Conservation (phyloP, 2,113 vertebrate species). For the Lasiurus cinereus region DNA sequence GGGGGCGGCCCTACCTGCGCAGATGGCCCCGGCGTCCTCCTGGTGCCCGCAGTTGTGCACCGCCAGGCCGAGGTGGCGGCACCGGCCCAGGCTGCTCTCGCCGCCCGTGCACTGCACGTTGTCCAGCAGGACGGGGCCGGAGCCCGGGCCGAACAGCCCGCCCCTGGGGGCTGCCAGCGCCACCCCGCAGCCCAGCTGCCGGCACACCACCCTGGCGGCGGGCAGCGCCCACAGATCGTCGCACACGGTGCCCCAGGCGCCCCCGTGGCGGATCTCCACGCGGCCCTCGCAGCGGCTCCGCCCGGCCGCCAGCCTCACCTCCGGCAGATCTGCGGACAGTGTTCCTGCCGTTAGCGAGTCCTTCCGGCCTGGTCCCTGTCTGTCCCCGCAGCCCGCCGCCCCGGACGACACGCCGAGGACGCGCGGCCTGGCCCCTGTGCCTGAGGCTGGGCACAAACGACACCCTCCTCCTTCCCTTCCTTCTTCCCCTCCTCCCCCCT, state of each 20-base stretch:
- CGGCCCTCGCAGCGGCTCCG: neutral
- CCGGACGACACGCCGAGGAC: no score
- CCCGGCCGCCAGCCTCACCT: neutral
- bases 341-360: no score
- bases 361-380: no score
- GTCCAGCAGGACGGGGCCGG: constrained; percentile 58
- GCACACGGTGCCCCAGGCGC: neutral
- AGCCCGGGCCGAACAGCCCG: constrained; percentile 22
- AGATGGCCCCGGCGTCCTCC: constrained; percentile 33
- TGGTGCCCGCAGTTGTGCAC: constrained; percentile 60
- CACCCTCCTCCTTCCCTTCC: no score
- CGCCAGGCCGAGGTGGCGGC: constrained; percentile 2
- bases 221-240: constrained; percentile 25
- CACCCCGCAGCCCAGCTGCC: constrained; percentile 49
- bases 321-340: neutral
- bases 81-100: constrained; percentile 9
- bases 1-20: neutral
- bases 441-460: no score
- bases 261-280: neutral
- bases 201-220: neutral
- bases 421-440: no score
- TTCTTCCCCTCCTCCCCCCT: no score
- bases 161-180: neutral
- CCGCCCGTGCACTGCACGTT: neutral
- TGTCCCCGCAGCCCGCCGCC: no score